These are phyloP conservation scores for Ciconia boyciana DNA, from an alignment of 2,113 vertebrate genomes.

Conservation along the genomic window DNA sequence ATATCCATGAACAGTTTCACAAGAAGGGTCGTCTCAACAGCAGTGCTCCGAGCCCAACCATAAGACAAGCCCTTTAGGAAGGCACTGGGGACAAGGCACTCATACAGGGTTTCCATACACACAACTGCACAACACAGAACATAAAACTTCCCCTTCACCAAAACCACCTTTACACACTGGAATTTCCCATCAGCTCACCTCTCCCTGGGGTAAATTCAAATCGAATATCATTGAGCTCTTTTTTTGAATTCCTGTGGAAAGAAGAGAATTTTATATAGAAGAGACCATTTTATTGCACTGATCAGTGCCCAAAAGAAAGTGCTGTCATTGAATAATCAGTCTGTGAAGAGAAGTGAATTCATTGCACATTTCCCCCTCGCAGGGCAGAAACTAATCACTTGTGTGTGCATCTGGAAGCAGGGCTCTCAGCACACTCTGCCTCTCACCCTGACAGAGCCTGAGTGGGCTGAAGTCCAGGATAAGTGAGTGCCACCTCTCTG, in stretches of 20 bases:
- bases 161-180: background rate
- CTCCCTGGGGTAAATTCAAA: conserved; percentile 98
- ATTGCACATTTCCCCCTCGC: background rate
- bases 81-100: background rate
- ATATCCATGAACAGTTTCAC: background rate
- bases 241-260: conserved; percentile 91
- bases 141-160: background rate
- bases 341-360: background rate
- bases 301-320: background rate
- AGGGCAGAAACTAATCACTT: background rate
- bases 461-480: background rate
- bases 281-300: background rate
- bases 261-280: background rate
- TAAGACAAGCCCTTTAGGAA: background rate
- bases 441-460: background rate
- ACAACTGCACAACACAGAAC: background rate
- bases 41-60: background rate
- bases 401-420: background rate
- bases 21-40: background rate
- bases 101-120: background rate
- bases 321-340: background rate
- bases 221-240: conserved; percentile 97
- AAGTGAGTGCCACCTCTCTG: background rate
- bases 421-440: background rate
- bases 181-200: conserved; percentile 75